Percentiles rank a stretch among this genome's conserved stretches.
Evolutionary conservation across 1,140 invertebrate species (phyloP).

Genomic region (Hesperophylax magnus): DNA sequence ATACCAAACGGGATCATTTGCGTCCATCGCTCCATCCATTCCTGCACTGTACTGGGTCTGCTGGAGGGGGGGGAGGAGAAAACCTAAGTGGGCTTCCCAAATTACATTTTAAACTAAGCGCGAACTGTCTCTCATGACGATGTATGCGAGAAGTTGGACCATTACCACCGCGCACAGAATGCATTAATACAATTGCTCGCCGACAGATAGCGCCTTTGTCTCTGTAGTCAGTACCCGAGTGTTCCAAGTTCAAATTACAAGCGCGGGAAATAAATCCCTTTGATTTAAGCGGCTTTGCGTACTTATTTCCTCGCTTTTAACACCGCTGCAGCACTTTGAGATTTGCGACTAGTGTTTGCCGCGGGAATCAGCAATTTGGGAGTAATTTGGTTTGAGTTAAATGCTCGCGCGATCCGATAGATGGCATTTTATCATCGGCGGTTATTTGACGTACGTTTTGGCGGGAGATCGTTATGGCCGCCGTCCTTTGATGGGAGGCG

Average conservation of each 20-base stretch:
- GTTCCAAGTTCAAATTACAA: conserved; percentile 34
- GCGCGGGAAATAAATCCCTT: conserved; percentile 49
- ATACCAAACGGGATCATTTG: conserved; percentile 35
- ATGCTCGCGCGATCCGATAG: conserved; percentile 17
- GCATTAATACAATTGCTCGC: conserved; percentile 52
- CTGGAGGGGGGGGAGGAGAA: neutral
- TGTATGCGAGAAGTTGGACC: conserved; percentile 52
- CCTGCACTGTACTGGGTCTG: neutral
- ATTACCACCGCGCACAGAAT: conserved; percentile 51
- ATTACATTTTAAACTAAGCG: conserved; percentile 45
- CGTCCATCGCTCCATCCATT: conserved; percentile 32
- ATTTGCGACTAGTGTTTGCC: neutral
- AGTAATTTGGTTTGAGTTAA: conserved; percentile 16
- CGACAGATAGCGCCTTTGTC: conserved; percentile 32
- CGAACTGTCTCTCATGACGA: conserved; percentile 19
- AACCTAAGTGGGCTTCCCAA: conserved; percentile 30
- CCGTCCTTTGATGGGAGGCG: neutral
- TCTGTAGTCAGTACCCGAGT: neutral
- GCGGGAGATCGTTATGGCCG: conserved; percentile 10
- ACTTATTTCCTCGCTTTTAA: conserved; percentile 25
- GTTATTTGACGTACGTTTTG: conserved; percentile 18
- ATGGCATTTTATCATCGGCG: conserved; percentile 26
- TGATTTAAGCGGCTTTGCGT: conserved; percentile 49
- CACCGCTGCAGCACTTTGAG: conserved; percentile 26
- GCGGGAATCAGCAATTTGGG: conserved; percentile 32